A percentile compares a stretch with the other conserved stretches of the same genome.
Conservation (phyloP, 2,797 vertebrate species). For the Emys orbicularis region DNA sequence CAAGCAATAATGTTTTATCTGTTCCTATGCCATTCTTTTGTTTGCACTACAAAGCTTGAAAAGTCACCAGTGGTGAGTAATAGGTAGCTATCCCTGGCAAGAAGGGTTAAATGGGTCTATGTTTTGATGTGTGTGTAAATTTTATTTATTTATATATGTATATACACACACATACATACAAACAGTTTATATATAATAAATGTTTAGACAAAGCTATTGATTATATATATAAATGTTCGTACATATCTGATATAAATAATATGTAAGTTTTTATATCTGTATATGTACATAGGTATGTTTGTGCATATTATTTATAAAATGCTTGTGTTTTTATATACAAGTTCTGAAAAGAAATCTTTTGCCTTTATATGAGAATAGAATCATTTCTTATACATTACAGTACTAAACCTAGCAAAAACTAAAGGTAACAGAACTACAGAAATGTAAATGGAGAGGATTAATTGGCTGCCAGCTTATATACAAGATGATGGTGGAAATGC, state of each 20-base stretch:
- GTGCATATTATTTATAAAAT: neutral
- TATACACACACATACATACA: fast-evolving
- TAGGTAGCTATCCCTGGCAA: neutral
- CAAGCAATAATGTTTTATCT: neutral
- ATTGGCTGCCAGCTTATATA: neutral
- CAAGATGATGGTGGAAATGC: neutral
- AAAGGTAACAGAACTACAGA: neutral
- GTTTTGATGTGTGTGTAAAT: neutral
- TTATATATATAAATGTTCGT: neutral
- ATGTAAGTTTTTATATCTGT: neutral
- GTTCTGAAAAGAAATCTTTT: neutral
- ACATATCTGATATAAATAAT: neutral
- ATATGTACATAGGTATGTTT: neutral
- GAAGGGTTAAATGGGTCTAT: neutral
- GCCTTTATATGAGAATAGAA: neutral
- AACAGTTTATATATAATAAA: neutral
- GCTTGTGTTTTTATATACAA: neutral
- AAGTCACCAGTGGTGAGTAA: neutral
- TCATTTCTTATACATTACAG: neutral
- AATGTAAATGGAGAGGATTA: neutral
- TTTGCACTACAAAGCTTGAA: neutral
- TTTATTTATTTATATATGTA: neutral
- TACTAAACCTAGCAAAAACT: neutral
- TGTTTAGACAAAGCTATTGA: neutral
- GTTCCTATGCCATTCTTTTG: neutral